Evolutionary conservation across 2,797 vertebrate species (phyloP).

Genomic region (Oophaga sylvatica): DNA sequence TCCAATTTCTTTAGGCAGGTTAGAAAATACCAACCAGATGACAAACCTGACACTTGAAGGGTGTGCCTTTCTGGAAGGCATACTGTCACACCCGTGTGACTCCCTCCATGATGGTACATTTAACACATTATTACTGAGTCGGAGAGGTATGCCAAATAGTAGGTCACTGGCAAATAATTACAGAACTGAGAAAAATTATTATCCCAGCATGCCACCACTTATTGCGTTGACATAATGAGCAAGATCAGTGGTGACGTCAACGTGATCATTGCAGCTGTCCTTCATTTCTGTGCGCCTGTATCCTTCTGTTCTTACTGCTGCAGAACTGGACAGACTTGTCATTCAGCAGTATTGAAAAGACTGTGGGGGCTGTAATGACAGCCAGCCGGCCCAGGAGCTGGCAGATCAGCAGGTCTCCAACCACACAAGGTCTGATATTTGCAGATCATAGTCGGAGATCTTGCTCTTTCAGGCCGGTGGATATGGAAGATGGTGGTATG

Average conservation of each 20-base stretch:
- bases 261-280: no score
- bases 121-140: neutral
- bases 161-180: neutral
- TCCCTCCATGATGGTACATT: neutral
- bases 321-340: no score
- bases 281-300: no score
- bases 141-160: neutral
- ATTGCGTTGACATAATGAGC: neutral
- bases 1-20: constrained; percentile 15
- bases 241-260: neutral
- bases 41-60: neutral
- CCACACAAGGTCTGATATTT: neutral
- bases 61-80: neutral
- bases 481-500: neutral
- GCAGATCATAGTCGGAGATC: neutral
- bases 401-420: neutral
- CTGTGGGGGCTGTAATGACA: no score
- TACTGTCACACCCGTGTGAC: constrained; percentile 20
- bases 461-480: neutral
- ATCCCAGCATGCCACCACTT: no score
- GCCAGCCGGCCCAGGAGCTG: no score
- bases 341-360: no score
- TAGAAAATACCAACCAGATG: constrained; percentile 22
- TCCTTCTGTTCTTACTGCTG: no score
- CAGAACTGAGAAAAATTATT: neutral